Base-by-base conservation (phyloP, 2,113 vertebrate species). In the Theristicus caerulescens region DNA sequence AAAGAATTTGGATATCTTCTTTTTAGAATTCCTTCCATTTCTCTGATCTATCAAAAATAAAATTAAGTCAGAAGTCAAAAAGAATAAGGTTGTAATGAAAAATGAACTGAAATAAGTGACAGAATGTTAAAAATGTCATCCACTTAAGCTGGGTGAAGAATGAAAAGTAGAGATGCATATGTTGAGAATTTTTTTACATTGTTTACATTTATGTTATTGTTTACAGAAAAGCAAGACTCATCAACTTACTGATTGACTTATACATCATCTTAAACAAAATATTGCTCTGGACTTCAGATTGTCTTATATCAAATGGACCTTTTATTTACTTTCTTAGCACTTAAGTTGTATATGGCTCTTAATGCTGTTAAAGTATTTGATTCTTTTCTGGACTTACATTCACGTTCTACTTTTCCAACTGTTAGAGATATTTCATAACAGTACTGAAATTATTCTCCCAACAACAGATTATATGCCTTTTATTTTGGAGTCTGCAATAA, bases 21-120 rank as follows among this genome's bases (percentile, higher is more conserved):
- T 94, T 97, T 99, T 13, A 99, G 90, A 90, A 99, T 99, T 84
- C 99, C 98, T 98, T 99, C 99, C 98, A 99, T 99, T 97, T 99
- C 99, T 88, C 98, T 99, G 77, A 99, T 98, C 99, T 99, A 88
- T 66, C 52, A 67, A 90, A 94, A 94, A 96, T 77, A 94, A 85
- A 40, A 55, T 34, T 6, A 86, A n/a, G 44, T 73, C 32, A 82
- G 52, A 90, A 29, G 46, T 81, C 27, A 88, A 86, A 84, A 70
- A 57, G 8, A 61, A 73, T 21, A 26, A 52, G 49, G 25, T 59
- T 67, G 26, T 40, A n/a, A 49, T 72, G 58, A 71, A 70, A 86
- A 93, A 6, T 18, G 25, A 83, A 54, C 31, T 36, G 29, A 84
- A 86, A 4, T 10, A 86, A 71, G 6, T 49, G n/a, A 76, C 38